phyloP scores from a whole-genome alignment of 2,113 vertebrate genomes.

The Vulpes lagopus region DNA sequence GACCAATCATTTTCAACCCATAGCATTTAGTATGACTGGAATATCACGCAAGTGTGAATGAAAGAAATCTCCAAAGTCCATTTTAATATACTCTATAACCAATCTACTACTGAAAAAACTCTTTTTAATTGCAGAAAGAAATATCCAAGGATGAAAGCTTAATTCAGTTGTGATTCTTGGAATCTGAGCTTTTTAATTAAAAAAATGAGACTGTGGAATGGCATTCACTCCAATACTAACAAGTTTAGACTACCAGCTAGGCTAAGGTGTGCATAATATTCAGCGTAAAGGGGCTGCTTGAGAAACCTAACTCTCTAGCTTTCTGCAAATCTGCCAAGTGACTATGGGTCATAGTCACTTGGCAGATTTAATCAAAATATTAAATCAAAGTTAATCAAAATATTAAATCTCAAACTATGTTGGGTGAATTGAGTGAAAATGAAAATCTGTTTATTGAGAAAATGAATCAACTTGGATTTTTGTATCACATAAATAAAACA shows the following conservation, averaged over 20 bases:
- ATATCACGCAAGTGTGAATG: slow-evolving; percentile 2
- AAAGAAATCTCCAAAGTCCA: slow-evolving; percentile 35
- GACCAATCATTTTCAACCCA: not conserved
- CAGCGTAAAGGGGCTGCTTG: not conserved
- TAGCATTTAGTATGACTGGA: not conserved
- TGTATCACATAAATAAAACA: not conserved
- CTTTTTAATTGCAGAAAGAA: slow-evolving; percentile 64
- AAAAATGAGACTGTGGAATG: slow-evolving; percentile 38
- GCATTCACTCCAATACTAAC: not conserved
- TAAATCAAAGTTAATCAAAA: not conserved
- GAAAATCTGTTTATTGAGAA: not conserved
- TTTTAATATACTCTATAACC: slow-evolving; percentile 35
- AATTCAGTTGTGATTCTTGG: slow-evolving; percentile 39
- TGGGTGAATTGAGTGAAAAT: not conserved
- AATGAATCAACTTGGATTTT: slow-evolving; percentile 1
- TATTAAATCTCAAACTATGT: slow-evolving; percentile 19
- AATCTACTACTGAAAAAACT: not conserved
- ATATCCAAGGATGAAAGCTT: slow-evolving; percentile 55
- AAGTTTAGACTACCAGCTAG: not conserved
- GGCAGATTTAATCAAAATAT: not conserved
- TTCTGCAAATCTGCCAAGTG: not conserved
- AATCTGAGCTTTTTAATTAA: slow-evolving; percentile 69
- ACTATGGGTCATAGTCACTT: not conserved
- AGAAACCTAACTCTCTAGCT: not conserved
- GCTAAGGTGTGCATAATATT: not conserved